phyloP scores from a whole-genome alignment of 2,113 vertebrate species.

The Aegotheles bennettii region DNA sequence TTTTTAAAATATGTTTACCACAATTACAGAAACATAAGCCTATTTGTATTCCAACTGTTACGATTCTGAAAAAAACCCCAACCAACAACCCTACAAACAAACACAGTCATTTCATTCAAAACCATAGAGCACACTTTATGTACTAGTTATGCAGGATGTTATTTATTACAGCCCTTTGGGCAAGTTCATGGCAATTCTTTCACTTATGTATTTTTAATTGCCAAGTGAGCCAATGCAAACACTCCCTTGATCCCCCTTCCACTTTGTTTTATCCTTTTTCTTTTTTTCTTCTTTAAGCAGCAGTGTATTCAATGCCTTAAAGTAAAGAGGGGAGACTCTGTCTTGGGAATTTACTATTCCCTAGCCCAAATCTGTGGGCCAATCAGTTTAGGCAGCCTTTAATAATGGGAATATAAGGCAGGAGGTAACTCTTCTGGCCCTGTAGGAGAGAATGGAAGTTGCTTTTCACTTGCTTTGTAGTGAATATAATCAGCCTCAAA shows the following conservation, averaged over 20 bases:
- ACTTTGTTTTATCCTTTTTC: not conserved
- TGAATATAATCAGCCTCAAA: not conserved
- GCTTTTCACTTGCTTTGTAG: not conserved
- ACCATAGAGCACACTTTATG: not conserved
- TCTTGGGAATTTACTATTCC: not conserved
- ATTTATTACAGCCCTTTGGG: constrained; percentile 23
- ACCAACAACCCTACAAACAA: constrained; percentile 12
- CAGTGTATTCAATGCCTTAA: not conserved
- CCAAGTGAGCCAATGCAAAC: not conserved
- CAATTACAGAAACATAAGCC: constrained; percentile 37
- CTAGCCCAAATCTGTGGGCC: not conserved
- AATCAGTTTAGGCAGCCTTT: not conserved
- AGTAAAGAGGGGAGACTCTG: not conserved
- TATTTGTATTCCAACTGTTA: constrained; percentile 11
- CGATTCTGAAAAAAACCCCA: not conserved
- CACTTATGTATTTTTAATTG: constrained; percentile 6
- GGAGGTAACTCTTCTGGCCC: not conserved
- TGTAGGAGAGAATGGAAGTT: not conserved
- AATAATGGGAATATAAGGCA: not conserved
- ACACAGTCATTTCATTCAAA: constrained; percentile 23
- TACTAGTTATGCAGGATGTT: not conserved
- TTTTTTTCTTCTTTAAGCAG: not conserved
- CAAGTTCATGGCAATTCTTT: constrained; percentile 32
- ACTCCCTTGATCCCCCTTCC: not conserved
- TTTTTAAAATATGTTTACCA: constrained; percentile 32